Evolutionary conservation across 2,113 vertebrate genomes (phyloP).

Genomic region (Mohoua ochrocephala): DNA sequence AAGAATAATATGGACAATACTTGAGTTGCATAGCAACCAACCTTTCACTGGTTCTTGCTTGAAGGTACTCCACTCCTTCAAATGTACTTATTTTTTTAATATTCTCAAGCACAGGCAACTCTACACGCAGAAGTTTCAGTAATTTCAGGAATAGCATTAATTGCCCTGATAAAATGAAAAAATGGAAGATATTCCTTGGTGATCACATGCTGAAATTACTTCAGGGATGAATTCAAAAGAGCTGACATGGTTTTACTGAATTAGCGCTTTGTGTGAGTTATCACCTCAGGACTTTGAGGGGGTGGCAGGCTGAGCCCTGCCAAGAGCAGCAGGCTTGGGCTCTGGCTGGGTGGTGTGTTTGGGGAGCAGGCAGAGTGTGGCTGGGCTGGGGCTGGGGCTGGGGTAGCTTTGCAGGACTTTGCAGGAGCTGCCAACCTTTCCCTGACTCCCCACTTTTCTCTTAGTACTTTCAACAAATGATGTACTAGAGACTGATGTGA

Average conservation of each 20-base stretch:
- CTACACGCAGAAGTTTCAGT: not conserved
- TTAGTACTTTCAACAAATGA: not conserved
- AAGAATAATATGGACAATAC: conserved; percentile 41
- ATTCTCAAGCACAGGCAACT: conserved; percentile 33
- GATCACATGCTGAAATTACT: not conserved
- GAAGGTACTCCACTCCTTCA: conserved; percentile 51
- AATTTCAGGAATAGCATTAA: not conserved
- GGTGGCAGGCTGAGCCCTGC: not conserved
- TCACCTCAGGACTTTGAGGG: not conserved
- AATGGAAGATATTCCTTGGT: not conserved
- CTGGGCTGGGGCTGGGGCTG: not conserved
- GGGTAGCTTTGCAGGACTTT: not conserved
- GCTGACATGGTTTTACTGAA: not conserved
- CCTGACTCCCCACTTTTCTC: not conserved
- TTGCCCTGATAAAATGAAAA: not conserved
- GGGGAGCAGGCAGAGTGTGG: not conserved
- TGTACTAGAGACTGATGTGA: not conserved
- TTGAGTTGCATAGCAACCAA: conserved; percentile 76
- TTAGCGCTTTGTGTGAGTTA: not conserved
- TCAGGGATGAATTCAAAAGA: not conserved
- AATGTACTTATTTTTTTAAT: conserved; percentile 34
- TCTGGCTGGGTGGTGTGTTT: not conserved
- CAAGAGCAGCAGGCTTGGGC: not conserved
- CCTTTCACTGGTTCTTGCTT: conserved; percentile 59
- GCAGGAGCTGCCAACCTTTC: not conserved